Percentiles rank a stretch among this genome's conserved stretches.
Evolutionary conservation across 2,888 invertebrate genomes (phyloP).

Genomic region (Apomyelois bistriatella): DNA sequence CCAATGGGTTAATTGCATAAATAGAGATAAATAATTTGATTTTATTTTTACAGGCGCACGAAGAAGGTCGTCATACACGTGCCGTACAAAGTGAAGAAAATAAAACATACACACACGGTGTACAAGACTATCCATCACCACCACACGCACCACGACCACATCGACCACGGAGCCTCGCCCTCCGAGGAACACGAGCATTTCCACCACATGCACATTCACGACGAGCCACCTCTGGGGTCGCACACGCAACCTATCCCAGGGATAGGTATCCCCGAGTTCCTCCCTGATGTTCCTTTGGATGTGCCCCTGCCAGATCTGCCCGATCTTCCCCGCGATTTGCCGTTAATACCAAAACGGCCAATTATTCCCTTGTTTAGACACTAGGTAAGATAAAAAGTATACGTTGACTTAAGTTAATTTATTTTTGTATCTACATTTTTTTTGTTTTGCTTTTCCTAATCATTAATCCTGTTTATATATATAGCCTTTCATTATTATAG

Average conservation of each 20-base stretch:
- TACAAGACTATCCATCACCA: constrained; percentile 83
- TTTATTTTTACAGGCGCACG: constrained; percentile 60
- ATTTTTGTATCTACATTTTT: neutral
- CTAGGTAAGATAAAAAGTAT: constrained; percentile 29
- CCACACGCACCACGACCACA: constrained; percentile 57
- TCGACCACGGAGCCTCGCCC: constrained; percentile 42
- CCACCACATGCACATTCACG: constrained; percentile 67
- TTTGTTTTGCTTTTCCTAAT: neutral
- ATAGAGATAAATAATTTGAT: neutral
- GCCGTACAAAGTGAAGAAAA: constrained; percentile 83
- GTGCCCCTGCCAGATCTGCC: constrained; percentile 39
- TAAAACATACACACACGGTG: constrained; percentile 86
- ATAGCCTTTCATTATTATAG: no score
- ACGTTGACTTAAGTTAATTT: neutral
- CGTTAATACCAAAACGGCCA: constrained; percentile 39
- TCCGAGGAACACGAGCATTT: constrained; percentile 72
- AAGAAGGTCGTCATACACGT: constrained; percentile 85
- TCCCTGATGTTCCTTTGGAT: constrained; percentile 57
- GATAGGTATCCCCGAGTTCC: constrained; percentile 64
- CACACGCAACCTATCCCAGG: constrained; percentile 58
- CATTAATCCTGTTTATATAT: no score
- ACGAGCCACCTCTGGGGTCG: constrained; percentile 46
- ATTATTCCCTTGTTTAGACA: constrained; percentile 52
- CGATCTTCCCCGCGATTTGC: constrained; percentile 44
- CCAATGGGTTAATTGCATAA: no score